Conservation (phyloP, 2,797 vertebrate genomes). For the Peromyscus attwateri region DNA sequence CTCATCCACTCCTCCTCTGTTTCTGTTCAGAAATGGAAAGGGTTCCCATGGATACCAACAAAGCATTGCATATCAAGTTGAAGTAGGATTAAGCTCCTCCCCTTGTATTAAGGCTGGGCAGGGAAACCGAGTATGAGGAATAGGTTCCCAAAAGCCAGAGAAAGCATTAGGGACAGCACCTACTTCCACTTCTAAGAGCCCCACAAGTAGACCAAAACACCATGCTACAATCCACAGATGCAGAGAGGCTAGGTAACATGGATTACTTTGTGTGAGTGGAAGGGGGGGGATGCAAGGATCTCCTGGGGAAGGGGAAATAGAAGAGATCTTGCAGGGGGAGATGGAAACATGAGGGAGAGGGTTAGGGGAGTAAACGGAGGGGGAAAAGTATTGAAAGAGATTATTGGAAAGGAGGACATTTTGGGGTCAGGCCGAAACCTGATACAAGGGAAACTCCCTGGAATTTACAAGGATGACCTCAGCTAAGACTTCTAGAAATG, state of each 20-base stretch:
- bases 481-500: neutral
- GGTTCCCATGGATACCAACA: neutral
- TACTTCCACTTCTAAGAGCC: neutral
- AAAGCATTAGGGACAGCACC: neutral
- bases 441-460: neutral
- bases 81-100: neutral
- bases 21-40: neutral
- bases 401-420: neutral
- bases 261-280: accelerated
- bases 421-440: neutral
- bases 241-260: neutral
- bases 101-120: neutral
- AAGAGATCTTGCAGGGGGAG: neutral
- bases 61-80: neutral
- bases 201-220: neutral
- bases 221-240: neutral
- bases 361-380: neutral
- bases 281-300: neutral
- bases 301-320: neutral
- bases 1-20: neutral
- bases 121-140: neutral
- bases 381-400: neutral
- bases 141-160: neutral
- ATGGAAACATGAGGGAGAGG: neutral
- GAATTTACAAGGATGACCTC: neutral